Base-by-base conservation (phyloP, 2,888 invertebrate genomes). In the Aphrophora alni region DNA sequence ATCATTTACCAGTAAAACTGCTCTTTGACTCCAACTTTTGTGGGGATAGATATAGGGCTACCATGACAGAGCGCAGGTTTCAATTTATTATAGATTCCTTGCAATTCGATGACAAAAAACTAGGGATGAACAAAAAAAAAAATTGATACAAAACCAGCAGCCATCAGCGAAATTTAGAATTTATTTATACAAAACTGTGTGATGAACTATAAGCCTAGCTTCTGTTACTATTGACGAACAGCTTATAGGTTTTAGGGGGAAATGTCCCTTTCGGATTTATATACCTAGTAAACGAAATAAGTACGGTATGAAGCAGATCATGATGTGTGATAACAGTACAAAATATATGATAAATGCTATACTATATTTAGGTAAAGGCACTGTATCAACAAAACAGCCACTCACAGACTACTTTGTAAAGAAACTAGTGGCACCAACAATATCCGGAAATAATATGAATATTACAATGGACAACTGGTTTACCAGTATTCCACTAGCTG, bases 291-390 rank as follows among this genome's bases (percentile, higher is more conserved):
- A 24, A n/a, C 68, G 5, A 68, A 68, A 86, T 84, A 81, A 81
- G 70, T 81, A 81, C 74, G 81, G 81, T 12, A 74, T 81, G 68
- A 81, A 78, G 71, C 74, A 68, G 24, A 51, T 81, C 21, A 78
- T 78, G 78, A 71, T 81, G 5, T 77, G 74, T 72, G 80, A 80
- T 38, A 77, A 38, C 24, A 38, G 51, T 1, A 72, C 81, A 33
- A 78, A 76, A 73, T 78, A 81, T 68, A 74, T 81, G 69, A 27
- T 72, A 5, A 72, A 81, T 81, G 81, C 77, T n/a, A 38, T n/a
- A 68, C 14, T 70, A 7, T 78, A 81, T 25, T 70, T 77, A n/a
- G 81, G 82, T 17, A 82, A 82, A 76, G 79, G 77, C 33, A 27
- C 78, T 3, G 38, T 44, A 21, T 51, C 33, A 59, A 21, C 10